Base-by-base conservation (phyloP, 2,797 vertebrate species). In the Lacerta agilis region DNA sequence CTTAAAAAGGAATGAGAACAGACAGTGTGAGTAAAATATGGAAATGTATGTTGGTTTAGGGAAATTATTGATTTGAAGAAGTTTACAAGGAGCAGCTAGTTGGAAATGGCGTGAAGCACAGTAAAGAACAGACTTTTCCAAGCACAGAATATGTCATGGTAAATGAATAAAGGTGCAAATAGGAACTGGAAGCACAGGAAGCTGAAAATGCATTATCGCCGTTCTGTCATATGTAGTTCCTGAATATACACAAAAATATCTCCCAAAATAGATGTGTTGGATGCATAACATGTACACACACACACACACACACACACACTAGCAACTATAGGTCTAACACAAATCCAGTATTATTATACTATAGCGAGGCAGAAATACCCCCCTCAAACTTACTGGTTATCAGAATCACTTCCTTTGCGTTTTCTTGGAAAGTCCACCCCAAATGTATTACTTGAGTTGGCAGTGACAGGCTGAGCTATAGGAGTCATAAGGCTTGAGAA, bases 351-450 rank as follows among this genome's bases (percentile, higher is more conserved):
- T 55, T 55, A 0, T 4, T 5, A n/a, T 86, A 18, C 20, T 77
- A n/a, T 8, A 29, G 10, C 0, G 15, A 1, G 23, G 25, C 8
- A 82, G 29, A 11, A 20, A 71, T 90, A 83, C 2, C 15, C 72
- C 82, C 86, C 15, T 69, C 75, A 79, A 86, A 96, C 98, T 98
- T 90, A 98, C 98, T 96, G 97, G 92, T 95, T 97, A 87, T 99
- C 98, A 18, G 96, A 96, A 80, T 96, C 97, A 92, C 98, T 98
- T 91, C 97, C 97, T 95, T 98, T 98, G 87, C 98, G 97, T 91
- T 99, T 99, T 92, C 98, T 96, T 29, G 98, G 97, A 93, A 98
- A 96, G 90, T 98, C 98, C 86, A 95, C 93, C 91, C 67, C 10
- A 0, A 77, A 85, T 49, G 91, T 10, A 2, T 86, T 97, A 81